Conservation (phyloP, 2,888 invertebrate genomes). For the Baccha elongata region DNA sequence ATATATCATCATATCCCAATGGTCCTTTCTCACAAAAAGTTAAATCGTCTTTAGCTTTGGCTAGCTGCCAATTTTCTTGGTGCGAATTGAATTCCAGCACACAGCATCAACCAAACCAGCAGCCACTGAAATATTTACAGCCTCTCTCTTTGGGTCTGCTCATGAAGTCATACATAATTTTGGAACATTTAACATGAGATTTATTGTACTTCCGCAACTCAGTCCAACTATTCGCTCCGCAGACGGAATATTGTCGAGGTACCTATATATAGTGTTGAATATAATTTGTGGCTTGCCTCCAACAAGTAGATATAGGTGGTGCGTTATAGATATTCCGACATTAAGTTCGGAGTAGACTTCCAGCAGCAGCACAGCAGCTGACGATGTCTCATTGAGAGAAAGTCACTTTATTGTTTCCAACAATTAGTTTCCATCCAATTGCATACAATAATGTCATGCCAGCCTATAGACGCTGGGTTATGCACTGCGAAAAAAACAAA, state of each 20-base stretch:
- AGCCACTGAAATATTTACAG: constrained; percentile 61
- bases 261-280: constrained; percentile 38
- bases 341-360: not conserved
- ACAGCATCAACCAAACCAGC: not conserved
- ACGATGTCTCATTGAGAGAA: constrained; percentile 11
- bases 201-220: constrained; percentile 69
- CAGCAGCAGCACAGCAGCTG: not conserved
- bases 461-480: not conserved
- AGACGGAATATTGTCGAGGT: constrained; percentile 59
- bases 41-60: constrained; percentile 39
- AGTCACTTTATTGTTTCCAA: constrained; percentile 58
- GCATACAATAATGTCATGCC: constrained; percentile 24
- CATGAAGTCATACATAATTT: constrained; percentile 73
- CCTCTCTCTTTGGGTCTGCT: constrained; percentile 53
- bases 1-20: constrained; percentile 48
- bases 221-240: constrained; percentile 19
- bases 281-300: constrained; percentile 70
- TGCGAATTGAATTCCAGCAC: constrained; percentile 64
- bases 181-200: constrained; percentile 74
- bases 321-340: not conserved
- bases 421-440: constrained; percentile 62
- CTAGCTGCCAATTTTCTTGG: constrained; percentile 60
- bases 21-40: constrained; percentile 8
- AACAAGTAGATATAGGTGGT: constrained; percentile 49
- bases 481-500: constrained; percentile 5